Base-by-base conservation (phyloP, 2,888 invertebrate species). In the Tupiocoris notatus region DNA sequence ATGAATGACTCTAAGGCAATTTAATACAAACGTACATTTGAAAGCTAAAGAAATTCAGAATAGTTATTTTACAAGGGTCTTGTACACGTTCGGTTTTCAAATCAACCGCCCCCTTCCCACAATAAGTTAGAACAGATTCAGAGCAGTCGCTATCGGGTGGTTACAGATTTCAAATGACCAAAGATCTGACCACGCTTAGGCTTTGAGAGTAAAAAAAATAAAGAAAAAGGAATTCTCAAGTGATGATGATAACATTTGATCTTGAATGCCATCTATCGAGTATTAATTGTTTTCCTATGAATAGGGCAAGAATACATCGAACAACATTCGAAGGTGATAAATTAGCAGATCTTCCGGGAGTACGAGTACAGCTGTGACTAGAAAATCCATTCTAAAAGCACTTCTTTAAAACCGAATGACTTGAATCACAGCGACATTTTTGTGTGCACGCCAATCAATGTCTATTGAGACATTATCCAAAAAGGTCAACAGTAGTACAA, bases 381-480 rank as follows among this genome's bases (percentile, higher is more conserved):
- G 39, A 39, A 39, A 39, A 39, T 39, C 12, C 39, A 7, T 12
- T 39, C 39, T 12, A 39, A 39, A 39, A 39, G 39, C 39, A 39
- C 39, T 39, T 39, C 12, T 7, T 39, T 39, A 39, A n/a, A 39
- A 39, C 39, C 39, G 12, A 39, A 39, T 39, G 39, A 39, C 21
- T 56, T 64, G 21, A 70, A 78, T 78, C 77, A 78, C 76, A 78
- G 78, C 66, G 73, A 71, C 58, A 21, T 57, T 23, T 65, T 59
- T 76, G 39, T 77, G 59, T 75, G 67, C 62, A 39, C 58, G 66
- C 63, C 54, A 59, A 73, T 24, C 54, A 21, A 59, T 70, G 59
- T 70, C 70, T 70, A 66, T 58, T 24, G 64, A 61, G 25, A 63
- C n/a, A 64, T 62, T 59, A 54, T 18, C 58, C 3, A 67, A 54